Evolutionary conservation across 2,113 vertebrate genomes (phyloP), one percentile per base, ranked within the genome.

Genomic region (Pseudopodoces humilis): DNA sequence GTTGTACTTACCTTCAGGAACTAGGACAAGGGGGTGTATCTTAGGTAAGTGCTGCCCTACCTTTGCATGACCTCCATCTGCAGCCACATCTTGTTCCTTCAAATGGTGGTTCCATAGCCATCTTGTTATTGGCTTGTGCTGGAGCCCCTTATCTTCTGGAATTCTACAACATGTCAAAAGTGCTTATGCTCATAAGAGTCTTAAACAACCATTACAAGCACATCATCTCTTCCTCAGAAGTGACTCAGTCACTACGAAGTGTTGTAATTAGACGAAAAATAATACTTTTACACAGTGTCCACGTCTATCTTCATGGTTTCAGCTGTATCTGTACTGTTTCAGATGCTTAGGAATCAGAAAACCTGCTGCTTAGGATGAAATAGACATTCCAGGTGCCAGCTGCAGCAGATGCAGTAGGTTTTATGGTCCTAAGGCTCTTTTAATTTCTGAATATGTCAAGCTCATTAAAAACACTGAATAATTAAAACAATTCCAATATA

Each of bases 401-500:
- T 76, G 68, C 59, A 68, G 52, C 47, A 92, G 79, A 71, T 33
- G n/a, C 18, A 58, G 39, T 50, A 71, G 35, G 30, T 69, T 83
- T 88, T 85, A 90, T 69, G 39, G 72, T 93, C 59, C 63, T 89
- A 30, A 72, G 39, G 47, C 43, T 75, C 84, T 74, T 55, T 31
- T 71, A 75, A 84, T 92, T 95, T 95, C 81, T 5, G 25, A 78
- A 91, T 91, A 50, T 88, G 46, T 95, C 52, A 91, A 90, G 62
- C 56, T 68, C 33, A 22, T 92, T 90, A 88, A 88, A 83, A 95
- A 92, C 37, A 75, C 88, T 96, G 62, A 86, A 91, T 92, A 94
- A 94, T 93, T 94, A 68, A 91, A 91, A 49, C 21, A 8, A 46
- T 83, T 76, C 74, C 39, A 50, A 63, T 92, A 43, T 22, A 33